A percentile compares a stretch with the other conserved stretches of the same genome.
phyloP scores from a whole-genome alignment of 2,113 vertebrate genomes.

The Lepus europaeus region DNA sequence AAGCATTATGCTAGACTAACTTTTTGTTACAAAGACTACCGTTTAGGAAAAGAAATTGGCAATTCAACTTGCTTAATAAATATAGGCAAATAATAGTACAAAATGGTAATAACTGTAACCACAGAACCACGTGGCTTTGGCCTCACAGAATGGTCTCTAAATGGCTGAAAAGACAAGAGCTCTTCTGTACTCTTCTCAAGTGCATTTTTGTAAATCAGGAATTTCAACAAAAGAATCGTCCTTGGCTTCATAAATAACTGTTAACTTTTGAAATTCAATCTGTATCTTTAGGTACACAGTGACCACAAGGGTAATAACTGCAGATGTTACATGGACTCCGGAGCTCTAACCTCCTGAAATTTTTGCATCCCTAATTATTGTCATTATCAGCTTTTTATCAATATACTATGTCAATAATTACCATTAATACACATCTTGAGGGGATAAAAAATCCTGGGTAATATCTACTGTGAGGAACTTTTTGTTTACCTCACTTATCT shows the following conservation, averaged over 20 bases:
- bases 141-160: constrained; percentile 41
- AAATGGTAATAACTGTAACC: constrained; percentile 43
- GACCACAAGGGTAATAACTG: constrained; percentile 43
- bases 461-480: constrained; percentile 20
- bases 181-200: constrained; percentile 57
- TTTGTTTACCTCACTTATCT: neutral
- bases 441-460: constrained; percentile 16
- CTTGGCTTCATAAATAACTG: constrained; percentile 54
- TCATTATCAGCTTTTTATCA: constrained; percentile 54
- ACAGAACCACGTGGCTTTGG: constrained; percentile 18
- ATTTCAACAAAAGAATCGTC: constrained; percentile 45
- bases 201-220: constrained; percentile 36
- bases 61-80: constrained; percentile 68
- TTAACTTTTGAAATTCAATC: constrained; percentile 60
- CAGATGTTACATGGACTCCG: constrained; percentile 33
- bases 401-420: constrained; percentile 41
- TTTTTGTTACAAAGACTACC: constrained; percentile 35
- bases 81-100: neutral
- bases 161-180: constrained; percentile 52
- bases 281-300: constrained; percentile 53
- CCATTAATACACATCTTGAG: constrained; percentile 55
- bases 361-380: constrained; percentile 50
- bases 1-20: constrained; percentile 37
- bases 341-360: neutral
- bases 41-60: constrained; percentile 57